Conservation (phyloP, 1,140 invertebrate species). For the Trichogramma pretiosum region DNA sequence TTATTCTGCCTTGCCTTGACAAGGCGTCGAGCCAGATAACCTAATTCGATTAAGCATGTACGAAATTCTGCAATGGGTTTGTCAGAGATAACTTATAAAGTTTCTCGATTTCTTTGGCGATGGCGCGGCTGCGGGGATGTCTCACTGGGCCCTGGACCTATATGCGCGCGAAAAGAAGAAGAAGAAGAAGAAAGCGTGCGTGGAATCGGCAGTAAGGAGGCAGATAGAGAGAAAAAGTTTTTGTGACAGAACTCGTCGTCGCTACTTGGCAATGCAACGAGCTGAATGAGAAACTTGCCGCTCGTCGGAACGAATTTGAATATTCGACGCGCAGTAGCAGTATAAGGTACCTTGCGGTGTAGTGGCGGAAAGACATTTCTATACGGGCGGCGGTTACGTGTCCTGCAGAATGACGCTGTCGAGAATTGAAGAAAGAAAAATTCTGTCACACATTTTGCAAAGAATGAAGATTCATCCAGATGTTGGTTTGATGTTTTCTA, state of each 20-base stretch:
- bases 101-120: slow-evolving; percentile 18
- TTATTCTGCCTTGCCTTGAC: not conserved
- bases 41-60: slow-evolving; percentile 29
- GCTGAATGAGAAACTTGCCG: slow-evolving; percentile 20
- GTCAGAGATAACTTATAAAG: slow-evolving; percentile 27
- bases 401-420: no score
- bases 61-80: slow-evolving; percentile 20
- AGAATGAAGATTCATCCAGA: no score
- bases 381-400: no score
- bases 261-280: not conserved
- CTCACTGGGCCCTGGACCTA: not conserved
- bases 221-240: slow-evolving; percentile 9
- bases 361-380: no score
- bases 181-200: no score
- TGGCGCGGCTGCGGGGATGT: no score
- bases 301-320: slow-evolving; percentile 19
- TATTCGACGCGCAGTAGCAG: slow-evolving; percentile 15
- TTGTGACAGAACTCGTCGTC: slow-evolving; percentile 1
- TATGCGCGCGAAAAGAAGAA: not conserved
- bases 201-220: no score
- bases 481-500: no score
- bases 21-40: slow-evolving; percentile 16
- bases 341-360: no score
- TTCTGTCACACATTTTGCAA: no score
- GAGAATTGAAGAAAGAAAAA: no score